Evolutionary conservation across 2,797 vertebrate genomes (phyloP).

Genomic region (Bradypodion ventrale): DNA sequence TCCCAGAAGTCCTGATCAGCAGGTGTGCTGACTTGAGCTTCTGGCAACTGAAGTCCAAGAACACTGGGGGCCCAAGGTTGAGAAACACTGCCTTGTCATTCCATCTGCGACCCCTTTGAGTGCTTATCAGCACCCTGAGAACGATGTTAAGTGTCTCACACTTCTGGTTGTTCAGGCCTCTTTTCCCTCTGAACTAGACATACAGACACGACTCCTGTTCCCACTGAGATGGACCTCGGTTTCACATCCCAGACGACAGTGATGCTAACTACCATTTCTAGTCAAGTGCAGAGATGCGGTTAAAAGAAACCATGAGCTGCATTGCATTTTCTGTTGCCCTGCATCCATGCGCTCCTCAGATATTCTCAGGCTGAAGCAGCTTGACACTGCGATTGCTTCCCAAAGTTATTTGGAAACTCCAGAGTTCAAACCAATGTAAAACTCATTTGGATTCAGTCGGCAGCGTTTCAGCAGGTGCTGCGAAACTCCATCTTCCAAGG

Average conservation of each 20-base stretch:
- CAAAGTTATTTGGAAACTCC: constrained; percentile 27
- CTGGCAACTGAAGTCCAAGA: too few species aligned
- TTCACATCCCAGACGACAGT: neutral
- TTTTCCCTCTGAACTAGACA: neutral
- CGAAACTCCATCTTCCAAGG: constrained; percentile 26
- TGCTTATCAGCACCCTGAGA: too few species aligned
- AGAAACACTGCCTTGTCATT: too few species aligned
- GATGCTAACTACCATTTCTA: neutral
- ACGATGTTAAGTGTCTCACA: neutral
- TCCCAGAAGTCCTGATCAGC: too few species aligned
- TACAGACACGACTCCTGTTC: too few species aligned
- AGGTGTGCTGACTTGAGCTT: too few species aligned
- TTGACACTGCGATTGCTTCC: neutral
- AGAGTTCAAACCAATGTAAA: constrained; percentile 20
- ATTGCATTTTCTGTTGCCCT: neutral
- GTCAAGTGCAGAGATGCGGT: too few species aligned
- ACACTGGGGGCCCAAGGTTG: too few species aligned
- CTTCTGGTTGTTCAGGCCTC: too few species aligned
- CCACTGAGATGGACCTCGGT: too few species aligned
- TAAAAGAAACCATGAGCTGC: neutral
- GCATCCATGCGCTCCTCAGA: too few species aligned
- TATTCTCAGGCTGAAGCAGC: neutral
- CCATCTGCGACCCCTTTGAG: too few species aligned
- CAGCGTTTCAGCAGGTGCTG: neutral
- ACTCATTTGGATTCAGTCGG: constrained; percentile 11